Base-by-base conservation (phyloP, 1,140 invertebrate species). In the Pogonus chalceus region DNA sequence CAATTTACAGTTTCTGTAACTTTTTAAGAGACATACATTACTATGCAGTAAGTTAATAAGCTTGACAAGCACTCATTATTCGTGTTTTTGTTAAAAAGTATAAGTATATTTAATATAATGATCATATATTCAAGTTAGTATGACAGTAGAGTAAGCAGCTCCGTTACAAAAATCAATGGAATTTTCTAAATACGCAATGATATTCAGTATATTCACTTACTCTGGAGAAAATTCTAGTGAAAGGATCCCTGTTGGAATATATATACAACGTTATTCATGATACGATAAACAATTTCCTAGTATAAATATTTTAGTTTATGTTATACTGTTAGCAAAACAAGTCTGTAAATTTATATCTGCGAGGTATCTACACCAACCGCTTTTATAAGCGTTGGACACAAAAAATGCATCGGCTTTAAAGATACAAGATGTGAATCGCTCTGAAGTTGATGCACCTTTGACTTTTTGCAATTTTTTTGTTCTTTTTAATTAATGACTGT, bases 381-480 rank as follows among this genome's bases (percentile, higher is more conserved):
- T 31, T 31, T 31, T 14, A 31, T 31, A 31, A 31, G 14, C 26
- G 14, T 7, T 14, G 14, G 14, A 14, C 26, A 31, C 26, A 31
- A 7, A 7, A n/a, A 31, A 31, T 31, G 14, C 26, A 31, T 31
- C 14, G 26, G 14, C 26, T 31, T 31, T 31, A 31, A 7, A 7
- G 14, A 7, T 7, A 31, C 26, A 31, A 31, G 26, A 4, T 43
- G 3, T 43, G 37, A 43, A 43, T 4, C 18, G 9, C 9, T 4
- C 37, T 43, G 18, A 43, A 43, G 37, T 43, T 43, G 18, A 12
- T 43, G 37, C 37, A 43, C 9, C 18, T 43, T 43, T 43, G 37
- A 43, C 37, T 43, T 43, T 43, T 43, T 43, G 37, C 37, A 43
- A 31, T 31, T 31, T 14, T 31, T 31, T 31, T 31, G 14, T n/a